Base-by-base conservation (phyloP, 2,113 vertebrate genomes). In the Sus scrofa region DNA sequence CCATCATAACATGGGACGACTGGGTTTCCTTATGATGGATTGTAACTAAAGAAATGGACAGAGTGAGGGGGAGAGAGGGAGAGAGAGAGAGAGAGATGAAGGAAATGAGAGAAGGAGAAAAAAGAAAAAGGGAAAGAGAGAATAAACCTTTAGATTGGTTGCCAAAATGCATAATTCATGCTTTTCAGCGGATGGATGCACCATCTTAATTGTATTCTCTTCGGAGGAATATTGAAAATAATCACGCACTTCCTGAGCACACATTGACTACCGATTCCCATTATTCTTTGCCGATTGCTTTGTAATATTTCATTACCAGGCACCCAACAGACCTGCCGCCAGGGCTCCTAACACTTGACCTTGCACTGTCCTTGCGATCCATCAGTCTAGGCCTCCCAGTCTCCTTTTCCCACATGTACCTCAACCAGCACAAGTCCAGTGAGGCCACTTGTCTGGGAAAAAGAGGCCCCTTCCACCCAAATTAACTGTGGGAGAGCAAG, bases 401-500 rank as follows among this genome's bases (percentile, higher is more conserved):
- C 8, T 37, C 8, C 54, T 67, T 14, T 22, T 32, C 39, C 56
- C 88, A 26, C 1, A 2, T 52, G 67, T 2, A 30, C 62, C 0
- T 6, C 70, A 30, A 56, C 62, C 7, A 22, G 26, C 60, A 24
- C 26, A 70, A 73, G 63, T 37, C 37, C 62, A 60, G 77, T 74
- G 11, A 93, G 95, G 77, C 30, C 67, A 44, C 54, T 5, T 26
- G 89, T 91, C 86, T 54, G 18, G 30, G 54, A 52, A 81, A 50
- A 79, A 89, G 67, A 39, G 39, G 62, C 93, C 97, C 86, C 91
- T 96, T 97, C 89, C 67, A 26, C 88, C 93, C 97, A 97, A 96
- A 98, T 98, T 95, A 98, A 98, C 96, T 90, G 82, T 96, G 91
- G 95, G 97, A 98, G 97, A 98, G 96, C 98, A 91, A 97, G 97